These are phyloP conservation scores for Eupeodes latifasciatus DNA, from an alignment of 2,888 invertebrate species.

Conservation along the genomic window DNA sequence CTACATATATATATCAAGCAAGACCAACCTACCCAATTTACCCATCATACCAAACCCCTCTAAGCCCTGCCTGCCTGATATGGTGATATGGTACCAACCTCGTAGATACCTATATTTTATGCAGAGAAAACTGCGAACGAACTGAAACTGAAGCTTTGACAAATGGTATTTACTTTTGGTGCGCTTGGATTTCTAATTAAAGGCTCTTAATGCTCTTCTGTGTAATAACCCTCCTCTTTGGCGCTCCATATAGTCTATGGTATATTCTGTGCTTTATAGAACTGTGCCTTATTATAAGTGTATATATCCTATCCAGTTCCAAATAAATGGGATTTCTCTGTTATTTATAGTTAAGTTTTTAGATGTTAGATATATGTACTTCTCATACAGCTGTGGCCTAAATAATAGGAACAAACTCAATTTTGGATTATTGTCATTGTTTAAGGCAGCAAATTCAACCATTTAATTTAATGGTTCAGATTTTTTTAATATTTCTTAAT, in stretches of 20 bases:
- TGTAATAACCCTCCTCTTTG: background rate
- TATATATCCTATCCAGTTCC: conserved; percentile 23
- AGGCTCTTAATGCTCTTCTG: conserved; percentile 23
- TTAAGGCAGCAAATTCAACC: too few species aligned
- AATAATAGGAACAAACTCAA: too few species aligned
- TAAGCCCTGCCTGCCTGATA: too few species aligned
- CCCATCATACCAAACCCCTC: background rate
- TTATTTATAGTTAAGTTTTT: conserved; percentile 17
- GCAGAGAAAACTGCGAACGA: conserved; percentile 34
- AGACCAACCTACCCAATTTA: background rate
- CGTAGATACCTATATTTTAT: background rate
- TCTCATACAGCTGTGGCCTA: too few species aligned
- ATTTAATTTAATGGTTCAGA: too few species aligned
- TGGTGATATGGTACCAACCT: background rate
- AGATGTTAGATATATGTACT: too few species aligned
- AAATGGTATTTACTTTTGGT: conserved; percentile 64
- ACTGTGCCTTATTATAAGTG: too few species aligned
- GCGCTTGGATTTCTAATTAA: conserved; percentile 64
- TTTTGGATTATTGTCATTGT: too few species aligned
- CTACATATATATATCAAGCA: too few species aligned
- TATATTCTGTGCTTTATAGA: background rate
- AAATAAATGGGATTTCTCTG: conserved; percentile 49
- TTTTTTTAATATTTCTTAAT: too few species aligned
- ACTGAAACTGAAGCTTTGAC: conserved; percentile 63
- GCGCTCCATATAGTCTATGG: background rate